Percentiles rank a stretch among this genome's conserved stretches.
Conservation (phyloP, 1,140 invertebrate genomes). For the Scaptomyza montana region DNA sequence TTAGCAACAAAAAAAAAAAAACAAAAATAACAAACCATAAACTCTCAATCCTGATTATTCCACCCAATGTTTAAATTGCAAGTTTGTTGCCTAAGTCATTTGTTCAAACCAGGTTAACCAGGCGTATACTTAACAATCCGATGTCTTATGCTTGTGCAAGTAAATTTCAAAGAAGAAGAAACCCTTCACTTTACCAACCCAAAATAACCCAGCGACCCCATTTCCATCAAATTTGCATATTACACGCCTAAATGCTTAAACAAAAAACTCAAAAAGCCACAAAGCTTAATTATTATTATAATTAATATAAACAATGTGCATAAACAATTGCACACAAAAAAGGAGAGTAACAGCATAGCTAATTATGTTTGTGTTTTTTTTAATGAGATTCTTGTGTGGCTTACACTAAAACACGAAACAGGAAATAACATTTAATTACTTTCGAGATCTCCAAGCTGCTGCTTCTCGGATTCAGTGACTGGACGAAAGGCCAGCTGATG, state of each 20-base stretch:
- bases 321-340: slow-evolving; percentile 31
- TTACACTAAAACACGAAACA: not conserved
- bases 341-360: slow-evolving; percentile 21
- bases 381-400: slow-evolving; percentile 36
- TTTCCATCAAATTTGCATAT: slow-evolving; percentile 72
- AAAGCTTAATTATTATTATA: slow-evolving; percentile 44
- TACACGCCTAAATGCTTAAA: slow-evolving; percentile 41
- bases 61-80: not conserved
- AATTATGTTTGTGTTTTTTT: slow-evolving; percentile 53
- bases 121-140: slow-evolving; percentile 46
- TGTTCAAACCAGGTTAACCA: not conserved
- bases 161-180: slow-evolving; percentile 3
- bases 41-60: not conserved
- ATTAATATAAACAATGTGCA: slow-evolving; percentile 35
- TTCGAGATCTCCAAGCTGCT: slow-evolving; percentile 14
- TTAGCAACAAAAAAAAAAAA: slow-evolving; percentile 8
- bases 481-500: slow-evolving; percentile 44
- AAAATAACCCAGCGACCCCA: slow-evolving; percentile 49
- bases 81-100: slow-evolving; percentile 23
- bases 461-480: slow-evolving; percentile 5
- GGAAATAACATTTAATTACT: slow-evolving; percentile 9
- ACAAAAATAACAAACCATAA: slow-evolving; percentile 40
- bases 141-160: slow-evolving; percentile 10
- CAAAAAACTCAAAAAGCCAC: slow-evolving; percentile 27
- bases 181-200: slow-evolving; percentile 60